A percentile compares a stretch with the other conserved stretches of the same genome.
These are phyloP conservation scores for Cantharis lateralis DNA, from an alignment of 2,888 invertebrate species.

Conservation along the genomic window DNA sequence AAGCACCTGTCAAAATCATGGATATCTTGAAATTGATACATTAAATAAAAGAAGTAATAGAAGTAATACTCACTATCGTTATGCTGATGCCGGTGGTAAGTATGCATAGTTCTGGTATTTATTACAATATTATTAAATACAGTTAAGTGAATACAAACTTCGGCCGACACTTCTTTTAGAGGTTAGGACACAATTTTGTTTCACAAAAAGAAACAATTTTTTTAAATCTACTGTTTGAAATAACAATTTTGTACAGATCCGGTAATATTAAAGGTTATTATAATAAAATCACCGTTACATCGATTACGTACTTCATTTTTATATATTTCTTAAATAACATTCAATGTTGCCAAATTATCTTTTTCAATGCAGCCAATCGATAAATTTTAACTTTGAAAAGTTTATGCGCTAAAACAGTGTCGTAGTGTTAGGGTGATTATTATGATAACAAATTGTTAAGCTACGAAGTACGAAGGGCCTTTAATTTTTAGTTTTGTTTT, in stretches of 20 bases:
- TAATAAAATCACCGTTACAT: neutral
- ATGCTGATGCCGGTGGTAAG: neutral
- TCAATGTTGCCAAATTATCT: neutral
- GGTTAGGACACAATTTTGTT: neutral
- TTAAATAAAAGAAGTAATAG: neutral
- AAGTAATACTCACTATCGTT: neutral
- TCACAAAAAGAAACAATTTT: neutral
- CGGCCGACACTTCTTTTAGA: neutral
- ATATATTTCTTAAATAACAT: neutral
- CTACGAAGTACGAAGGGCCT: too few species aligned
- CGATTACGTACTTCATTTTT: neutral
- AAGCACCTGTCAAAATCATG: neutral
- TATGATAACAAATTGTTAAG: too few species aligned
- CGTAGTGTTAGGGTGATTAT: too few species aligned
- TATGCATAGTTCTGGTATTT: neutral
- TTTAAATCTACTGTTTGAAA: neutral
- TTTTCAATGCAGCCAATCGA: neutral
- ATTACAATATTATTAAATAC: neutral
- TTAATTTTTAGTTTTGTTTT: too few species aligned
- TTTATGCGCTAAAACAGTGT: too few species aligned
- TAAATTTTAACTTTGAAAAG: neutral
- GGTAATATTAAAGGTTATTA: neutral
- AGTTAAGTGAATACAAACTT: neutral
- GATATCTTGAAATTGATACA: neutral
- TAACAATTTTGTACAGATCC: neutral